These are phyloP conservation scores for Macrobrachium rosenbergii DNA, from an alignment of 1,140 invertebrate genomes.

Conservation along the genomic window DNA sequence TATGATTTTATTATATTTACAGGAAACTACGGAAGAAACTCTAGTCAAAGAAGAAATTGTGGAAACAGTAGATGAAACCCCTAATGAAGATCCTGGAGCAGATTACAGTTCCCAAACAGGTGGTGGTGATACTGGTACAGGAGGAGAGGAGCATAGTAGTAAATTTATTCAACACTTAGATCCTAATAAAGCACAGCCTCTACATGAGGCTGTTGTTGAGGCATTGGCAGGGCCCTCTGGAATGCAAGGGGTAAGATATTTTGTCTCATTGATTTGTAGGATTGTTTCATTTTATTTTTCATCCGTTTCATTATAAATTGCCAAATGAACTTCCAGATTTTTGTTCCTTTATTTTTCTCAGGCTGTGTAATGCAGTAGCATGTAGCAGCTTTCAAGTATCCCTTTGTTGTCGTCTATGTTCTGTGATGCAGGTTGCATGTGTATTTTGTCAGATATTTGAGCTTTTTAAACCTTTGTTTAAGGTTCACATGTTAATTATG, in stretches of 20 bases:
- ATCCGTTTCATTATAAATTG: too few species aligned
- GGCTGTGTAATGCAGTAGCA: too few species aligned
- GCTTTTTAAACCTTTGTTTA: too few species aligned
- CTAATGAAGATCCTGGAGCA: conserved; percentile 35
- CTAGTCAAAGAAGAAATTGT: conserved; percentile 61
- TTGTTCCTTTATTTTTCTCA: too few species aligned
- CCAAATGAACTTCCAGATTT: too few species aligned
- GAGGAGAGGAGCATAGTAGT: conserved; percentile 35
- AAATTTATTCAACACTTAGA: conserved; percentile 48
- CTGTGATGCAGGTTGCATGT: too few species aligned
- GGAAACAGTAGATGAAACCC: conserved; percentile 44
- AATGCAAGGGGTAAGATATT: conserved; percentile 43
- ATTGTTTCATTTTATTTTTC: too few species aligned
- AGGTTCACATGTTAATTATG: too few species aligned
- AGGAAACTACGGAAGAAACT: conserved; percentile 50
- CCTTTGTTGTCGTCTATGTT: too few species aligned
- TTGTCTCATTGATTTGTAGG: not conserved
- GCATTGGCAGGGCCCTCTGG: conserved; percentile 52
- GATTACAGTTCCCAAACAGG: conserved; percentile 36
- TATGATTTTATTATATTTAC: not conserved
- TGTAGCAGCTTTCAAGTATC: too few species aligned
- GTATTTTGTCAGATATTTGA: too few species aligned
- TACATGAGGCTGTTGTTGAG: conserved; percentile 53
- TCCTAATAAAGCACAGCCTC: conserved; percentile 41
- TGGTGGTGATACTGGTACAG: conserved; percentile 18